Conservation (phyloP, 35 echinoderm and acorn worm genomes). For the Chiridota heheva region DNA sequence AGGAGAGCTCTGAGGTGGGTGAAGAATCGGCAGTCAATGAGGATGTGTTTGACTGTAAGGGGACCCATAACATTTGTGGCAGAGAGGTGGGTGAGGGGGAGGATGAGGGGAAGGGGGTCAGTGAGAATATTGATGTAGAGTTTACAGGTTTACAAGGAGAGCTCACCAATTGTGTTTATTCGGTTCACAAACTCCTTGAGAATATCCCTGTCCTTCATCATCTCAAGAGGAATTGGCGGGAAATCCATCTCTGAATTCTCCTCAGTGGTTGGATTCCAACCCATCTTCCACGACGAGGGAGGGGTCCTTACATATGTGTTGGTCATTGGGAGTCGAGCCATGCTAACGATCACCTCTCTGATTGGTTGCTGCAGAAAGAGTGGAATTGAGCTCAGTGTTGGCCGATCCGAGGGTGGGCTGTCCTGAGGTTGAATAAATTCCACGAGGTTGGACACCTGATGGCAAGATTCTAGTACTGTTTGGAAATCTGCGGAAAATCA, state of each 20-base stretch:
- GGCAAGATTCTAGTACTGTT: slow-evolving; percentile 55
- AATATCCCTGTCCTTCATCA: slow-evolving; percentile 86
- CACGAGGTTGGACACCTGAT: slow-evolving; percentile 64
- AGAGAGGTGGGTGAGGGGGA: too few relatives aligned
- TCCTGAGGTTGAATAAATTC: slow-evolving; percentile 49
- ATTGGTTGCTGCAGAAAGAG: slow-evolving; percentile 83
- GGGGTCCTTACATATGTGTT: slow-evolving; percentile 90
- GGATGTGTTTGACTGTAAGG: too few relatives aligned
- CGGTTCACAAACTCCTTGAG: slow-evolving; percentile 84
- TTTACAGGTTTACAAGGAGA: too few relatives aligned
- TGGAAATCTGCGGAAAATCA: slow-evolving; percentile 47
- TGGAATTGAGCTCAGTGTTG: slow-evolving; percentile 50
- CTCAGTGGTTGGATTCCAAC: slow-evolving; percentile 71
- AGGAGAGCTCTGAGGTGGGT: too few relatives aligned
- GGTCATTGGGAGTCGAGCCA: slow-evolving; percentile 84
- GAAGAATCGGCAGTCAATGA: too few relatives aligned
- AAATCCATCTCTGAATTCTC: slow-evolving; percentile 57
- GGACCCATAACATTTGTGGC: too few relatives aligned
- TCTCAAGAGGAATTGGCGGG: slow-evolving; percentile 83
- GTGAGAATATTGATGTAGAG: too few relatives aligned
- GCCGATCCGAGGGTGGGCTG: slow-evolving; percentile 5
- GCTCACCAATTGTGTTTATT: slow-evolving; percentile 83
- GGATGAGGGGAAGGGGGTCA: too few relatives aligned
- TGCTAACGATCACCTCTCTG: slow-evolving; percentile 63
- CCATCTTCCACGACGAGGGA: slow-evolving; percentile 87